Evolutionary conservation across 2,888 invertebrate genomes (phyloP), one percentile per base, ranked within the genome.

Genomic region (Microctonus brassicae): DNA sequence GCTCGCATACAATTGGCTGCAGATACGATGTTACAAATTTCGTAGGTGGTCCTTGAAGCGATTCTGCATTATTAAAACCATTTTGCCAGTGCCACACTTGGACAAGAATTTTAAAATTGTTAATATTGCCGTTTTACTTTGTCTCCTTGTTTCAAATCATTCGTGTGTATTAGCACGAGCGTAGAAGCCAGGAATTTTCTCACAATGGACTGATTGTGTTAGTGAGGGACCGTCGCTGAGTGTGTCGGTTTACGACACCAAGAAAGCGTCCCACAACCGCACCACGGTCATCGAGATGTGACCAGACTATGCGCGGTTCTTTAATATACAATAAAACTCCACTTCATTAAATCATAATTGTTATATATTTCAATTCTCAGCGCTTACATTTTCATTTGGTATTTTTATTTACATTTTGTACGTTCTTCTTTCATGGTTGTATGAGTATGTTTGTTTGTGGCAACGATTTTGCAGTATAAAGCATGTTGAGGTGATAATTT

Each of bases 191-290:
- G 80, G 82, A 82, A 84, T 83, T 80, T 82, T 81, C 77, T 81
- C 81, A 83, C 84, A 83, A 84, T 84, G 82, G 81, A 77, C 78
- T 78, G 79, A 78, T 82, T 77, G 83, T 83, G 79, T 84, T 80
- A 76, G 84, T 83, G 83, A 82, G 78, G 61, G 69, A 70, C 61
- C 65, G 71, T 57, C 63, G 67, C 70, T 60, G 65, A 69, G 72
- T 68, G 76, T 73, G 69, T 69, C 70, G 73, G 64, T 63, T 58
- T 66, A 64, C 69, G 67, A 60, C 71, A 58, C 66, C 68, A 69
- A 69, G 55, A 42, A 64, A 69, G 53, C 61, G 66, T 65, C 67
- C 65, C 60, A 68, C 64, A 33, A 52, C 61, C 57, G 39, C 36
- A 63, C 53, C 39, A 58, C 63, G 52, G 57, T 33, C 67, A 47